Conservation (phyloP, 2,113 vertebrate species). For the Xiphophorus hellerii region DNA sequence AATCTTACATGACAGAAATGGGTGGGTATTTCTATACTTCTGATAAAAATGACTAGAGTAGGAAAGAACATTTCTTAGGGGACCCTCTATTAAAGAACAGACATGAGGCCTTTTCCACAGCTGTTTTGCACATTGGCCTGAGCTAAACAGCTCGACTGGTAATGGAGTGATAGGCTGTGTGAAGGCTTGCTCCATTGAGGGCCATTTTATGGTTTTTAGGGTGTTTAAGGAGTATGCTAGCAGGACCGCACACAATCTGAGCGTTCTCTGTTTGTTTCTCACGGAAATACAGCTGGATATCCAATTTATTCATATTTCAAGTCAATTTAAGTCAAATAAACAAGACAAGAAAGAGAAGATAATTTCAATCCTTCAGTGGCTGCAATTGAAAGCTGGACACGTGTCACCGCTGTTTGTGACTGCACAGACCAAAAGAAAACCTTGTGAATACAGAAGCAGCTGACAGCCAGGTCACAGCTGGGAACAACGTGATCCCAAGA, state of each 20-base stretch:
- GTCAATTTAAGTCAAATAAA: too few relatives aligned
- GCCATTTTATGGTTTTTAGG: constrained; percentile 68
- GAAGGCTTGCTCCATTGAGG: constrained; percentile 70
- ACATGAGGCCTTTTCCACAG: constrained; percentile 81
- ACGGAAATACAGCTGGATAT: constrained; percentile 29
- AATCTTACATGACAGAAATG: constrained; percentile 86
- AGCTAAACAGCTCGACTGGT: constrained; percentile 65
- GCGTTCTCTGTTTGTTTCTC: constrained; percentile 43
- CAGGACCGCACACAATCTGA: constrained; percentile 66
- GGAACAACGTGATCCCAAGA: background rate
- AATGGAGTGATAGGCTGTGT: constrained; percentile 76
- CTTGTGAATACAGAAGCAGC: constrained; percentile 9
- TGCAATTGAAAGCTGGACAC: background rate
- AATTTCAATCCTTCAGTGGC: background rate
- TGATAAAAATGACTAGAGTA: constrained; percentile 82
- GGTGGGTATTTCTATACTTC: constrained; percentile 83
- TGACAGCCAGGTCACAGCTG: constrained; percentile 3
- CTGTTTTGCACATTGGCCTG: constrained; percentile 82
- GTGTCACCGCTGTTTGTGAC: background rate
- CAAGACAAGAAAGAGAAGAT: background rate
- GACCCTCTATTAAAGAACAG: constrained; percentile 79
- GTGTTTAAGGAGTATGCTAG: constrained; percentile 70
- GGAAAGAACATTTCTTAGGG: constrained; percentile 82
- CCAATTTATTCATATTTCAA: background rate
- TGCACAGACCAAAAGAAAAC: background rate